Percentiles rank a stretch among this genome's conserved stretches.
These are phyloP conservation scores for Hyperoplus immaculatus DNA, from an alignment of 2,797 vertebrate species.

Conservation along the genomic window DNA sequence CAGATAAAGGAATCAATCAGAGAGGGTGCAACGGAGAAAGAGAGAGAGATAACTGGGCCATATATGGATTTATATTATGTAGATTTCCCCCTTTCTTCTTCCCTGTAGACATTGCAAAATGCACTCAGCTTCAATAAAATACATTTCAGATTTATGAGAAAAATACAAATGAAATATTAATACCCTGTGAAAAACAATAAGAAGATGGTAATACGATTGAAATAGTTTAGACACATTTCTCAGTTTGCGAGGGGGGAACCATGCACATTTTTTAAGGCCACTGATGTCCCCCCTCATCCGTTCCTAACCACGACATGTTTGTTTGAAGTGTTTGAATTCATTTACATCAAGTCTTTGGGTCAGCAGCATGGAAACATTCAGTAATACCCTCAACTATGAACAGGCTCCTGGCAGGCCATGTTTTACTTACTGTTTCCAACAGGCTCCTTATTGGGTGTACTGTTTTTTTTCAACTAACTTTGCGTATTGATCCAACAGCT, in stretches of 20 bases:
- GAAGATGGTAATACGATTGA: conserved; percentile 68
- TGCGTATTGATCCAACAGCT: conserved; percentile 85
- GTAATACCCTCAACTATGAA: conserved; percentile 82
- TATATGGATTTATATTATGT: conserved; percentile 87
- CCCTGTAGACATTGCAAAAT: conserved; percentile 80
- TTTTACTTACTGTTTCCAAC: conserved; percentile 82
- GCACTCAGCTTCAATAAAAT: conserved; percentile 83
- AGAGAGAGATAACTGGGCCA: conserved; percentile 84
- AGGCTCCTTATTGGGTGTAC: conserved; percentile 72
- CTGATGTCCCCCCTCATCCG: conserved; percentile 39
- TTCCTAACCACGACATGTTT: conserved; percentile 56
- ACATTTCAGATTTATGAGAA: conserved; percentile 84
- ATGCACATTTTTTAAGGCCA: conserved; percentile 46
- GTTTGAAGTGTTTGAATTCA: conserved; percentile 73
- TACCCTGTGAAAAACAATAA: conserved; percentile 78
- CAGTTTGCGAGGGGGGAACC: conserved; percentile 37
- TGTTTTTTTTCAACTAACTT: conserved; percentile 66
- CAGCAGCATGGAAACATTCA: conserved; percentile 81
- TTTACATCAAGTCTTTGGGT: conserved; percentile 80
- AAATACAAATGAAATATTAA: conserved; percentile 84
- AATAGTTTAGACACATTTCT: conserved; percentile 67
- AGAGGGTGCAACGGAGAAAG: conserved; percentile 78
- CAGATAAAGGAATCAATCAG: conserved; percentile 88
- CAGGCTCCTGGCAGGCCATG: conserved; percentile 73
- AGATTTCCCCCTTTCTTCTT: conserved; percentile 79